These are phyloP conservation scores for Ormyrus thymus DNA, from an alignment of 2,888 invertebrate genomes.

Conservation along the genomic window DNA sequence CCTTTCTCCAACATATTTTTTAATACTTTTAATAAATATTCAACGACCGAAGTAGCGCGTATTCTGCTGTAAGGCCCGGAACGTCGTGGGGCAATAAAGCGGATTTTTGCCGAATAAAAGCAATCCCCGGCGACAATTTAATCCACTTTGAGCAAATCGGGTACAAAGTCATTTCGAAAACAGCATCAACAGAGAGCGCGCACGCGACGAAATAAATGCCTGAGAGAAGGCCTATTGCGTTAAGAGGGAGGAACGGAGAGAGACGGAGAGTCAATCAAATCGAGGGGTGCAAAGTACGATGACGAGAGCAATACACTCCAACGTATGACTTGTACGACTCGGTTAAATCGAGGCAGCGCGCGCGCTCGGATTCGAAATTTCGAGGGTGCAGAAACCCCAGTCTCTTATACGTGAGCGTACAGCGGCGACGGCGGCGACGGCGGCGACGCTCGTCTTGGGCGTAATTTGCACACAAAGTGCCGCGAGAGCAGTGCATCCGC, in stretches of 20 bases:
- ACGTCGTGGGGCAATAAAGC: background rate
- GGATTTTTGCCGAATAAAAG: background rate
- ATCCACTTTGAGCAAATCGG: slow-evolving; percentile 21
- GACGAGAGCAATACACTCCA: slow-evolving; percentile 12
- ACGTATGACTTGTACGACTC: slow-evolving; percentile 28
- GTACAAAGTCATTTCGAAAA: slow-evolving; percentile 16
- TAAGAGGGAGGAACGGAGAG: background rate
- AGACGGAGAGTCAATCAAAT: slow-evolving; percentile 42
- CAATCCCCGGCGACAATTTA: slow-evolving; percentile 8
- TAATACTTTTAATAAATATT: background rate
- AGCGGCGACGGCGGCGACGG: no score
- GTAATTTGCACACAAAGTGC: slow-evolving; percentile 74
- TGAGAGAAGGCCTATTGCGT: background rate
- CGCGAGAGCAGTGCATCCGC: slow-evolving; percentile 56
- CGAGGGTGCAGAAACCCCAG: slow-evolving; percentile 36
- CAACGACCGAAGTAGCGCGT: background rate
- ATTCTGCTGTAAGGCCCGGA: background rate
- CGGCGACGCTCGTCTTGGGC: slow-evolving; percentile 66
- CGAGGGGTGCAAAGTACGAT: slow-evolving; percentile 31
- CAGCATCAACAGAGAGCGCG: background rate
- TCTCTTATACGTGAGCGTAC: slow-evolving; percentile 59
- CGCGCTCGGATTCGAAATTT: slow-evolving; percentile 35
- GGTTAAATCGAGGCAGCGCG: slow-evolving; percentile 27
- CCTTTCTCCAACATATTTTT: background rate
- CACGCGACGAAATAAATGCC: background rate